Conservation (phyloP, 2,888 invertebrate genomes). For the Drosophila nr. perissopoda region DNA sequence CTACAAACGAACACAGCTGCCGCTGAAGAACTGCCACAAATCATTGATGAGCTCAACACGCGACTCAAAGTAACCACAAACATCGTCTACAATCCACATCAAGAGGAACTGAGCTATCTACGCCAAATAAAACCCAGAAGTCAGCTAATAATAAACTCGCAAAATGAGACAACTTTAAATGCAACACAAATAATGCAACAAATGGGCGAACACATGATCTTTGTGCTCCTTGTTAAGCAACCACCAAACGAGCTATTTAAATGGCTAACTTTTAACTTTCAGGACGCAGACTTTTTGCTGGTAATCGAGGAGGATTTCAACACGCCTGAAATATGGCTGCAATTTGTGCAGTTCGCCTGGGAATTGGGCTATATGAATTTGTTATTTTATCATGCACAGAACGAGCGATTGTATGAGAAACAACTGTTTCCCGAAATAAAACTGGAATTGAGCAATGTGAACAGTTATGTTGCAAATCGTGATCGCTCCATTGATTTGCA, state of each 20-base stretch:
- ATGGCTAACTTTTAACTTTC: conserved; percentile 31
- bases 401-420: conserved; percentile 35
- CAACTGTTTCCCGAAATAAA: conserved; percentile 43
- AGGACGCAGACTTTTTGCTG: conserved; percentile 50
- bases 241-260: conserved; percentile 37
- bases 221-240: conserved; percentile 33
- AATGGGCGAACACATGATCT: conserved; percentile 23
- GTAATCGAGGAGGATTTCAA: conserved; percentile 16
- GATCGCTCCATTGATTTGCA: conserved; percentile 23
- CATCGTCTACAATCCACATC: conserved; percentile 43
- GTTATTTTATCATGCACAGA: conserved; percentile 41
- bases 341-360: conserved; percentile 33
- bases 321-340: conserved; percentile 30
- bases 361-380: conserved; percentile 47
- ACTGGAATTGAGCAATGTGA: conserved; percentile 22
- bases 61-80: conserved; percentile 36
- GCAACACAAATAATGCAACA: conserved; percentile 18
- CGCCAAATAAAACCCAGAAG: background rate
- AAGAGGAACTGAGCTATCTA: conserved; percentile 17
- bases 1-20: background rate
- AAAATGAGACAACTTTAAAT: conserved; percentile 14
- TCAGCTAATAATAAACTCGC: conserved; percentile 34
- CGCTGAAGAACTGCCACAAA: conserved; percentile 9
- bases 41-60: conserved; percentile 51
- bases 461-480: conserved; percentile 19